These are phyloP conservation scores for Cariama cristata DNA, from an alignment of 2,113 vertebrate genomes.

Conservation along the genomic window DNA sequence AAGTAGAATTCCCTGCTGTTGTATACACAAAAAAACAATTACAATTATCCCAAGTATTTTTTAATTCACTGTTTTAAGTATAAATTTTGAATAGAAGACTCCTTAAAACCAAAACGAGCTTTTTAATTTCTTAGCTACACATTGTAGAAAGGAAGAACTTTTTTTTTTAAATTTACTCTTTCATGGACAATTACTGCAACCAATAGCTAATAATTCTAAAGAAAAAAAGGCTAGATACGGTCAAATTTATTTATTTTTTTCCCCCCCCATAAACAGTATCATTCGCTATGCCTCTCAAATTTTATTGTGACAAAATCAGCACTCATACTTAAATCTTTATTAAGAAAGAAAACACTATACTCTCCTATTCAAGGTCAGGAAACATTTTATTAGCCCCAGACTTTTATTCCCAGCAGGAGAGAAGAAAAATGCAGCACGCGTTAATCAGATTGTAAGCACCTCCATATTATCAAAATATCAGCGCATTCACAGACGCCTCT, in stretches of 20 bases:
- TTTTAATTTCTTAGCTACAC: not conserved
- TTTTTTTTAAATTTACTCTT: not conserved
- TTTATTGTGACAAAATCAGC: not conserved
- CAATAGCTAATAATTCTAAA: not conserved
- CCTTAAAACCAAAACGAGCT: not conserved
- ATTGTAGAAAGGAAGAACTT: not conserved
- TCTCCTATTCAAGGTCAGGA: not conserved
- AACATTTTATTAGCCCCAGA: conserved; percentile 32
- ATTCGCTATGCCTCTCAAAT: not conserved
- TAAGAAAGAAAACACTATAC: not conserved
- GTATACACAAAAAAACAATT: not conserved
- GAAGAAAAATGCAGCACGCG: not conserved
- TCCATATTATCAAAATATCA: conserved; percentile 21
- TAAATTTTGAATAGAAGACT: not conserved
- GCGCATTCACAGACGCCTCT: not conserved
- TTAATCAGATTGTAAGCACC: conserved; percentile 33
- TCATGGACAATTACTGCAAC: not conserved
- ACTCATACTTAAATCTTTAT: not conserved
- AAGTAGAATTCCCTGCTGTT: not conserved
- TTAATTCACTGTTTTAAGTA: not conserved
- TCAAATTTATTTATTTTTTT: not conserved
- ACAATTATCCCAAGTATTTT: not conserved
- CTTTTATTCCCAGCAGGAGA: not conserved
- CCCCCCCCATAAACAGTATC: too few species aligned
- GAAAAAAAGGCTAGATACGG: not conserved